Evolutionary conservation across 1,140 invertebrate genomes (phyloP), one percentile per base, ranked within the genome.

Genomic region (Drosophila pandora): DNA sequence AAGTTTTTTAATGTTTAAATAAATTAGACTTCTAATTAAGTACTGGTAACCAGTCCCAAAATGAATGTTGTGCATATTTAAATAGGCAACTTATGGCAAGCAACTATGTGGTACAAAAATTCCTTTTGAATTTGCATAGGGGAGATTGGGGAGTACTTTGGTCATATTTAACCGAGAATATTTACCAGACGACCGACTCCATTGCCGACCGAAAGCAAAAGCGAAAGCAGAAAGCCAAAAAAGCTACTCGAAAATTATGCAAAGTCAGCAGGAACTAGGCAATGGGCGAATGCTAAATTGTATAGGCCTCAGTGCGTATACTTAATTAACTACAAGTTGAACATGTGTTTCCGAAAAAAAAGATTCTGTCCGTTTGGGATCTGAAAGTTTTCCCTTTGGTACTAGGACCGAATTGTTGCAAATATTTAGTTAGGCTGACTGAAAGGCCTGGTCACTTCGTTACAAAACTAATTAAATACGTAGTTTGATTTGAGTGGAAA

Each of bases 81-180:
- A 69, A 69, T 69, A 69, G 65, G 63, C 48, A 69, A 69, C 49
- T 55, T 69, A 34, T 4, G 49, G 12, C 47, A 30, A 32, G 47
- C 54, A 45, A 45, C 54, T 34, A 25, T 21, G 54, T 47, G 49
- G 59, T 52, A 73, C 52, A 52, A 48, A 50, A 68, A 59, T 71
- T 58, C 50, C 74, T 75, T 69, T 78, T 43, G 65, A 81, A 78
- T 87, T 87, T 87, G 80, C 83, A 88, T 88, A 88, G 82, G 63
- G 32, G 25, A 41, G 21, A 64, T 45, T 37, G 64, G 34, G 47
- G 81, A 63, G 58, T 49, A 28, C 62, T 80, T 75, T 59, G 64
- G 45, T 62, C 82, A 71, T 79, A 68, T 69, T 82, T 76, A 87
- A 63, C 45, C 70, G 65, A 48, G 76, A 72, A 79, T 68, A 69